Evolutionary conservation across 2,888 invertebrate species (phyloP).

Genomic region (Nomada flava): DNA sequence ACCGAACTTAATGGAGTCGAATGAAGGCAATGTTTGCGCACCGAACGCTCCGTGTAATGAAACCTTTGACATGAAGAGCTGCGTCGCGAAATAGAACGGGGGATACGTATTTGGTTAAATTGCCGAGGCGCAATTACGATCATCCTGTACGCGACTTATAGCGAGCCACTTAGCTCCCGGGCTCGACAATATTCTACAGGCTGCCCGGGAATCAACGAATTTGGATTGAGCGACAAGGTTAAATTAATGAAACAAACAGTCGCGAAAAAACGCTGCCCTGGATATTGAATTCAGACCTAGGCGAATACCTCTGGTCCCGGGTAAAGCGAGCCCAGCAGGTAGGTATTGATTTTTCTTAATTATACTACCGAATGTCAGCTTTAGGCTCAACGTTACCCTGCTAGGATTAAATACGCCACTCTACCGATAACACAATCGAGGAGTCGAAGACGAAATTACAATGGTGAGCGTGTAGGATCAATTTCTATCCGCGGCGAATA

Average conservation of each 20-base stretch:
- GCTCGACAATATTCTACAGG: background rate
- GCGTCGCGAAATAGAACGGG: slow-evolving; percentile 2
- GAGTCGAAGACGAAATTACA: background rate
- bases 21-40: slow-evolving; percentile 44
- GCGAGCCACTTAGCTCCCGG: background rate
- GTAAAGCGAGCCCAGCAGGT: slow-evolving; percentile 44
- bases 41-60: slow-evolving; percentile 39
- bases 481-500: background rate
- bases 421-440: background rate
- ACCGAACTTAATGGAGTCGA: slow-evolving; percentile 62
- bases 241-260: slow-evolving; percentile 45
- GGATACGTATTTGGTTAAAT: slow-evolving; percentile 18
- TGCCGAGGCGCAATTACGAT: background rate
- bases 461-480: background rate
- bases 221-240: background rate
- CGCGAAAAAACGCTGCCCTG: slow-evolving; percentile 10
- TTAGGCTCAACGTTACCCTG: slow-evolving; percentile 11
- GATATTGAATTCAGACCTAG: slow-evolving; percentile 23
- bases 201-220: background rate
- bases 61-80: slow-evolving; percentile 49
- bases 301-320: slow-evolving; percentile 27
- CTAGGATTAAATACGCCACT: background rate
- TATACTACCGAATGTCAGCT: slow-evolving; percentile 40
- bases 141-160: background rate
- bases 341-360: slow-evolving; percentile 61